These are phyloP conservation scores for Neuroterus valhalla DNA, from an alignment of 1,140 invertebrate genomes.

Conservation along the genomic window DNA sequence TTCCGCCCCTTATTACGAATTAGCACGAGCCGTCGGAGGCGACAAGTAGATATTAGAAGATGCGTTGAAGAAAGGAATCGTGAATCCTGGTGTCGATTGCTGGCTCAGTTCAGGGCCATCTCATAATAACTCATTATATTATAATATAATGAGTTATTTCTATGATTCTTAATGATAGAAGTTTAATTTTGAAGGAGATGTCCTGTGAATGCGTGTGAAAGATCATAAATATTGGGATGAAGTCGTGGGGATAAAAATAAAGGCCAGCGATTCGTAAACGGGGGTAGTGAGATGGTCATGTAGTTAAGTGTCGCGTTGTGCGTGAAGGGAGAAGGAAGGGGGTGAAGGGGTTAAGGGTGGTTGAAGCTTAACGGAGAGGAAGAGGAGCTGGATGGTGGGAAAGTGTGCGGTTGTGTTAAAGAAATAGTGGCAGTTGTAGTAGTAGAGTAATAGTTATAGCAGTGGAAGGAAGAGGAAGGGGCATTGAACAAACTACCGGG, in stretches of 20 bases:
- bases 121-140: too few relatives aligned
- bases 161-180: not conserved
- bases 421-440: constrained; percentile 37
- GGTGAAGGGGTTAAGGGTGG: constrained; percentile 56
- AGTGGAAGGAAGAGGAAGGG: constrained; percentile 45
- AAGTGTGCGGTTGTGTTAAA: constrained; percentile 60
- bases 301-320: constrained; percentile 58
- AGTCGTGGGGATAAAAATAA: constrained; percentile 29
- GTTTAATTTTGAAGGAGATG: too few relatives aligned
- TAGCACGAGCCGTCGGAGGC: constrained; percentile 39
- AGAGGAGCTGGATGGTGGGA: constrained; percentile 47
- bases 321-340: constrained; percentile 52
- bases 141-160: constrained; percentile 48
- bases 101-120: too few relatives aligned
- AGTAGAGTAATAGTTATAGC: constrained; percentile 32
- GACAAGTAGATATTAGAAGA: constrained; percentile 56
- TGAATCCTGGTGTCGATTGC: constrained; percentile 48
- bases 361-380: constrained; percentile 46
- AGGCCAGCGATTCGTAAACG: not conserved
- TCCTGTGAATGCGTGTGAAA: too few relatives aligned
- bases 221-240: not conserved
- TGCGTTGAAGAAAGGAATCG: constrained; percentile 58
- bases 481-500: constrained; percentile 72
- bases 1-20: constrained; percentile 56
- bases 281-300: constrained; percentile 50